Evolutionary conservation across 2,113 vertebrate genomes (phyloP).

Genomic region (Clarias batrachus): DNA sequence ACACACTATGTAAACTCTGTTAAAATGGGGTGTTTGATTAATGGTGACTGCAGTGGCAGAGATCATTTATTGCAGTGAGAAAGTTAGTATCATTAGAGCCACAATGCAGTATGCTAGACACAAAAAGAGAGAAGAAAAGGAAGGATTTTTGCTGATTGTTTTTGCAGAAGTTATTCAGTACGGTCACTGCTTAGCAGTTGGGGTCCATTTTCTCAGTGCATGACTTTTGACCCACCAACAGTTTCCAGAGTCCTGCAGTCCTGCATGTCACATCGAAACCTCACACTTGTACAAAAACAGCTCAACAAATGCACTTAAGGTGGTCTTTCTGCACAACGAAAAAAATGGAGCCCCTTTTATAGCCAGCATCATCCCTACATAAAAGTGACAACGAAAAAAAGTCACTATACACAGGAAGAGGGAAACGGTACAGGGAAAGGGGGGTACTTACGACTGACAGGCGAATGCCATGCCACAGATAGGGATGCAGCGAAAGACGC

Average conservation of each 20-base stretch:
- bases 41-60: constrained; percentile 8
- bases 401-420: constrained; percentile 35
- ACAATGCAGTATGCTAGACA: neutral
- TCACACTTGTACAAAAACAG: neutral
- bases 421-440: constrained; percentile 3
- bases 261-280: neutral
- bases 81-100: constrained; percentile 28
- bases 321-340: constrained; percentile 34
- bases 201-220: constrained; percentile 48
- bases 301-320: neutral
- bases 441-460: constrained; percentile 96
- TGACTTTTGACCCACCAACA: constrained; percentile 8
- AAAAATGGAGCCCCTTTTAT: constrained; percentile 34
- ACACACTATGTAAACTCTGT: neutral
- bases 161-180: neutral
- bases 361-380: neutral
- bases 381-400: neutral
- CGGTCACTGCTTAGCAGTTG: neutral
- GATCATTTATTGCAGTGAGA: constrained; percentile 8
- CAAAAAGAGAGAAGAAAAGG: constrained; percentile 11
- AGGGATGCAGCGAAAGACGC: constrained; percentile 95
- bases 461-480: constrained; percentile 99
- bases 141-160: neutral
- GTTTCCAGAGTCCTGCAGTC: neutral
- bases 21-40: neutral